phyloP scores from a whole-genome alignment of 1,140 invertebrate species.

The Paramacrobiotus metropolitanus region DNA sequence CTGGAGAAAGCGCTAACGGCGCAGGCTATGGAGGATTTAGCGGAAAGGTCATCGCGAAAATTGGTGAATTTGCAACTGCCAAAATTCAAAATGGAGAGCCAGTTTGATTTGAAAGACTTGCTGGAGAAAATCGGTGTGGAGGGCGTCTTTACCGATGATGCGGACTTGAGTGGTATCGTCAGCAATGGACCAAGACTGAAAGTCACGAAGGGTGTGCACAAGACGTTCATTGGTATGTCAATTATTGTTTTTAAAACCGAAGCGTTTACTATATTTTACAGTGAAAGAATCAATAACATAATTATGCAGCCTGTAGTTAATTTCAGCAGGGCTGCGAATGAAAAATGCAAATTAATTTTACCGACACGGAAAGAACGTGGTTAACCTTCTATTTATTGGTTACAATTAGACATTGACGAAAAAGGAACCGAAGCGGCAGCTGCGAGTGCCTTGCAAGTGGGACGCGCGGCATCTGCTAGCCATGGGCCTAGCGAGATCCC shows the following conservation, averaged over 20 bases:
- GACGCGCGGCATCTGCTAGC: too few relatives aligned
- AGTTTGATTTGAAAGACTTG: neutral
- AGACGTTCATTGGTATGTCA: neutral
- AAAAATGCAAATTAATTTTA: too few relatives aligned
- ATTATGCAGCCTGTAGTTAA: too few relatives aligned
- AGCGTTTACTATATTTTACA: neutral
- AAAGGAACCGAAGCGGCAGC: constrained; percentile 8
- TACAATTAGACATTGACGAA: constrained; percentile 7
- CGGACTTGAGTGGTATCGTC: neutral
- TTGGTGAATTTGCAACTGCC: neutral
- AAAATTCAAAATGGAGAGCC: neutral
- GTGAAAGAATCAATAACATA: neutral
- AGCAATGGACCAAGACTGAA: neutral
- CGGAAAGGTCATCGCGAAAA: neutral
- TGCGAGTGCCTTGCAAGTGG: too few relatives aligned
- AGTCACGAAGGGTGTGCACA: neutral
- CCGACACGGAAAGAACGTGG: too few relatives aligned
- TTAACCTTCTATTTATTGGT: too few relatives aligned
- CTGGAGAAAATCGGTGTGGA: neutral
- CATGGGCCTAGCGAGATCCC: neutral
- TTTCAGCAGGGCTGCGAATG: too few relatives aligned
- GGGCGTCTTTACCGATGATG: neutral
- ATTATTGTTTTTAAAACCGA: neutral
- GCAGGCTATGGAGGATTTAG: neutral
- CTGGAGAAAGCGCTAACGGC: neutral